Percentiles rank a stretch among this genome's conserved stretches.
Conservation (phyloP, 2,113 vertebrate genomes). For the Nothoprocta perdicaria region DNA sequence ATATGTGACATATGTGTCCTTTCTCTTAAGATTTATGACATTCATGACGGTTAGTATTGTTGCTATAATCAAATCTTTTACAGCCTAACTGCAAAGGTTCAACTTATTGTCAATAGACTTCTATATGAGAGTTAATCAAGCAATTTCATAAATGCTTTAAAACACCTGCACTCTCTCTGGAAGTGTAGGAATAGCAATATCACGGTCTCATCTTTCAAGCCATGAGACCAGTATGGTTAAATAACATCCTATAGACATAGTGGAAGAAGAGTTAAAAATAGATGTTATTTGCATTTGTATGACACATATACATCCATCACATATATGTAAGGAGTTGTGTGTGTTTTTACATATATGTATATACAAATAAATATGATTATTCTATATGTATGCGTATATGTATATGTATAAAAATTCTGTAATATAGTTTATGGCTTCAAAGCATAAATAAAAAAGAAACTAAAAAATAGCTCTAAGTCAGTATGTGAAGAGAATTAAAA, state of each 20-base stretch:
- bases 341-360: background rate
- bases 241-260: conserved; percentile 24
- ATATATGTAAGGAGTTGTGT: background rate
- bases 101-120: conserved; percentile 77
- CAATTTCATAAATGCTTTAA: conserved; percentile 77
- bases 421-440: background rate
- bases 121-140: conserved; percentile 71
- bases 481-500: background rate
- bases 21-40: conserved; percentile 84
- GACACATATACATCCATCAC: background rate
- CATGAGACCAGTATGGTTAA: conserved; percentile 28
- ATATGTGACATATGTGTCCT: conserved; percentile 77
- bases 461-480: background rate
- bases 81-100: conserved; percentile 72
- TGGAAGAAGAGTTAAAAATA: background rate
- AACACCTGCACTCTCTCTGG: conserved; percentile 76
- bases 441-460: background rate
- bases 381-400: rapidly evolving
- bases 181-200: conserved; percentile 65
- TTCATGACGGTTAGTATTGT: conserved; percentile 78
- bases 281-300: background rate
- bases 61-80: conserved; percentile 80
- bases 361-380: background rate
- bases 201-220: conserved; percentile 46
- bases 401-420: background rate